A percentile compares a stretch with the other conserved stretches of the same genome.
Evolutionary conservation across 2,888 invertebrate genomes (phyloP).

Genomic region (Loripinus fragilis): DNA sequence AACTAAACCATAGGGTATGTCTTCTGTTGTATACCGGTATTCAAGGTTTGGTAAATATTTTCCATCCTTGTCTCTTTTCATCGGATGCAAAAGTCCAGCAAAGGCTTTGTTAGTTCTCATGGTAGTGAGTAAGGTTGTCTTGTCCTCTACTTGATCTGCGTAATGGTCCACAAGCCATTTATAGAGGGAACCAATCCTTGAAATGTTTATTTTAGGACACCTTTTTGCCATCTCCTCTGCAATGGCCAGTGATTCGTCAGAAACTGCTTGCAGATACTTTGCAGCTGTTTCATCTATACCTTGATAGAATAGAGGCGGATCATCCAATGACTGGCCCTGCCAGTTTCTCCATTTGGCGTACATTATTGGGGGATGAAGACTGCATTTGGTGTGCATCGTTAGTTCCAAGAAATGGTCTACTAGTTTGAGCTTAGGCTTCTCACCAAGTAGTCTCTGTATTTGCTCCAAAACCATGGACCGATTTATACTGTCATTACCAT

Average conservation of each 20-base stretch:
- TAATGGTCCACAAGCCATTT: constrained; percentile 49
- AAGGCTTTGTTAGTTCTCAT: constrained; percentile 60
- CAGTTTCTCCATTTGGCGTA: constrained; percentile 57
- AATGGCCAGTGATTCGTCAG: constrained; percentile 45
- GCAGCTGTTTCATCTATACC: constrained; percentile 49
- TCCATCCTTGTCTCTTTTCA: constrained; percentile 50
- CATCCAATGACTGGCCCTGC: constrained; percentile 53
- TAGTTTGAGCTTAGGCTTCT: constrained; percentile 46
- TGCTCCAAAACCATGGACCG: constrained; percentile 11
- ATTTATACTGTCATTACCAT: constrained; percentile 12
- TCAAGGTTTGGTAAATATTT: constrained; percentile 56
- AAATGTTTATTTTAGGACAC: constrained; percentile 44
- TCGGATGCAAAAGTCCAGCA: constrained; percentile 53
- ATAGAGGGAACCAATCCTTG: constrained; percentile 39
- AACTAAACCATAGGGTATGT: constrained; percentile 64
- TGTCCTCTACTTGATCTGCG: constrained; percentile 50
- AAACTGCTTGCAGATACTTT: constrained; percentile 38
- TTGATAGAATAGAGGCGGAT: constrained; percentile 62
- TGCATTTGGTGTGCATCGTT: constrained; percentile 43
- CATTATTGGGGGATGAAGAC: constrained; percentile 58
- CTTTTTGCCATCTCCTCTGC: constrained; percentile 43
- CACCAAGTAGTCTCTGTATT: constrained; percentile 52
- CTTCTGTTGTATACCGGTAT: constrained; percentile 64
- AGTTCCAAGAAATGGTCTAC: constrained; percentile 51
- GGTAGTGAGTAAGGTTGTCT: constrained; percentile 31